Percentiles rank a stretch among this genome's conserved stretches.
phyloP scores from a whole-genome alignment of 2,888 invertebrate species.

The Synergus japonicus region DNA sequence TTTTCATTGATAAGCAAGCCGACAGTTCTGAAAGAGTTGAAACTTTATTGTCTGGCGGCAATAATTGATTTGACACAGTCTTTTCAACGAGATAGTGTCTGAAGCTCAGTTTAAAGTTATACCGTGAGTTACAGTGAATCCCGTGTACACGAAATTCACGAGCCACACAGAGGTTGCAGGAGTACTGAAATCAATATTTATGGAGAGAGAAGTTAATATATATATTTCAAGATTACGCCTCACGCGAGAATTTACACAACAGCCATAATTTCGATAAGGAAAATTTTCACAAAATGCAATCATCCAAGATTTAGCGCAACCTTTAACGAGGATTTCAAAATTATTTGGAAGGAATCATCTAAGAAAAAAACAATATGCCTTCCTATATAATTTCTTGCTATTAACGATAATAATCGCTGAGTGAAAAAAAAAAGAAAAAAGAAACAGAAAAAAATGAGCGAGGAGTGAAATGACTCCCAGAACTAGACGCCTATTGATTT shows the following conservation, averaged over 20 bases:
- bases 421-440: neutral
- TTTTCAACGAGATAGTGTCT: too few relatives aligned
- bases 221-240: neutral
- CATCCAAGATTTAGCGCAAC: too few relatives aligned
- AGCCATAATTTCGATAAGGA: neutral
- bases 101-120: too few relatives aligned
- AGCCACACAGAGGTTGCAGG: neutral
- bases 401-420: too few relatives aligned
- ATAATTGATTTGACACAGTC: too few relatives aligned
- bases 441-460: neutral
- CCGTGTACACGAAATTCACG: neutral
- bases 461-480: neutral
- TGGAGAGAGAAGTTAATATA: slow-evolving; percentile 2
- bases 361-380: neutral
- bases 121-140: too few relatives aligned
- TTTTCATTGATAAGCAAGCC: slow-evolving; percentile 26
- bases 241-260: neutral
- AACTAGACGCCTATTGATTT: neutral
- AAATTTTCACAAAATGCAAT: neutral
- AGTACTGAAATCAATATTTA: neutral
- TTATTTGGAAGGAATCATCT: neutral
- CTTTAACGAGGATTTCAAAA: neutral
- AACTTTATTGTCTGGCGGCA: too few relatives aligned
- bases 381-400: neutral
- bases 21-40: slow-evolving; percentile 24